These are phyloP conservation scores for Yponomeuta cagnagella DNA, from an alignment of 2,888 invertebrate genomes.

Conservation along the genomic window DNA sequence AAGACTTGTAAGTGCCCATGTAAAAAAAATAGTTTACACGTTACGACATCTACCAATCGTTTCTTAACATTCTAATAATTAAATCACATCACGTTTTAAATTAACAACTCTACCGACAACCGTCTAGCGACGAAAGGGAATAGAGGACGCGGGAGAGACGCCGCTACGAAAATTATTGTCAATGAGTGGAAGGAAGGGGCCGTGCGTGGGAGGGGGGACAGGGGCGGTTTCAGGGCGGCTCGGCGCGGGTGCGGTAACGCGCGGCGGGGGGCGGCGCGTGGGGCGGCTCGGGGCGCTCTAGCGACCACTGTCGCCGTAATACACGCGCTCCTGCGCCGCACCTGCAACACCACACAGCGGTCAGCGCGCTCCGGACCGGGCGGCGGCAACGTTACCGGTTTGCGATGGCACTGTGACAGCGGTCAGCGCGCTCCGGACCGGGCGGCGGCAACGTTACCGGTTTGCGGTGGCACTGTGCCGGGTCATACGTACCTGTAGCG, in stretches of 20 bases:
- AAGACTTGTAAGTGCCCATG: slow-evolving; percentile 35
- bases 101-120: slow-evolving; percentile 29
- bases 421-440: no score
- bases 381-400: no score
- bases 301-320: slow-evolving; percentile 59
- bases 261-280: slow-evolving; percentile 17
- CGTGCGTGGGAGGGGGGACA: slow-evolving; percentile 24
- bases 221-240: slow-evolving; percentile 25
- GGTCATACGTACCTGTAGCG: slow-evolving; percentile 76
- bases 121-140: slow-evolving; percentile 21
- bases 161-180: slow-evolving; percentile 63
- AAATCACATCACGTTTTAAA: slow-evolving; percentile 23
- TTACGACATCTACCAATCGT: slow-evolving; percentile 18
- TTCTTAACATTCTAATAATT: slow-evolving; percentile 32
- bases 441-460: no score
- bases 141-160: slow-evolving; percentile 19
- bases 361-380: no score
- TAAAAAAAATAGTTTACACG: slow-evolving; percentile 38
- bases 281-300: slow-evolving; percentile 54
- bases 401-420: slow-evolving; percentile 65
- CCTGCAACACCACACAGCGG: slow-evolving; percentile 16
- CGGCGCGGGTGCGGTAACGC: slow-evolving; percentile 8
- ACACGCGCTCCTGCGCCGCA: slow-evolving; percentile 34
- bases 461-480: slow-evolving; percentile 68
- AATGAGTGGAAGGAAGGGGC: slow-evolving; percentile 20